Base-by-base conservation (phyloP, 2,113 vertebrate genomes). In the Promerops cafer region DNA sequence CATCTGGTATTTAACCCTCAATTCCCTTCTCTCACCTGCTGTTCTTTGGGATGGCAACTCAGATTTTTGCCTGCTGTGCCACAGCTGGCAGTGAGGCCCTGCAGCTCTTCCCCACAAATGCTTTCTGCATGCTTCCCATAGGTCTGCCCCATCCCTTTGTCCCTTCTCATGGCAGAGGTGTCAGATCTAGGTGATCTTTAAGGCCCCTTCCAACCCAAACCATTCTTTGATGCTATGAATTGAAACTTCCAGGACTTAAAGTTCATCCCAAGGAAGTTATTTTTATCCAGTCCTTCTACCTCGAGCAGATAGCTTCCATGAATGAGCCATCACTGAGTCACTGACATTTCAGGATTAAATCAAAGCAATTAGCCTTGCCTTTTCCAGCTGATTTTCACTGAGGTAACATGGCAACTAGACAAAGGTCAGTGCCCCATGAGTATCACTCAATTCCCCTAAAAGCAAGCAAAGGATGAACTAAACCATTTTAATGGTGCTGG, bases 321-420 rank as follows among this genome's bases (percentile, higher is more conserved):
- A 94, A 92, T 74, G 64, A 96, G 93, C 93, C 80, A 81, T 81
- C 86, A 78, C 37, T 94, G 95, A 96, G 47, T 97, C 96, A 97
- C 2, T 52, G 8, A 80, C 76, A 78, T 94, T 87, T 93, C 83
- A 78, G 72, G 76, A 95, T 91, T 84, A 92, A 95, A 95, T 93
- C 64, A 78, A 93, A 92, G 64, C 83, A 94, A 97, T 95, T 96
- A 97, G 91, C 72, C 83, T 72, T 93, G 80, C 68, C 96, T 97
- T 94, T 97, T 92, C 80, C 86, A 95, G 91, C 76, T 83, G 76
- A 84, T 78, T 94, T 92, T 89, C 89, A 78, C 79, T 71, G 93
- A 87, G 80, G 93, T 87, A 90, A 84, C 91, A 81, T 4, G 39
- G 93, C 86, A 95, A 93, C 95, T 56, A 63, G 47, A 64, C 72